These are phyloP conservation scores for Phacellophora camtschatica DNA, from an alignment of 30 jellyfish, hydroid and myxozoan genomes.

Conservation along the genomic window DNA sequence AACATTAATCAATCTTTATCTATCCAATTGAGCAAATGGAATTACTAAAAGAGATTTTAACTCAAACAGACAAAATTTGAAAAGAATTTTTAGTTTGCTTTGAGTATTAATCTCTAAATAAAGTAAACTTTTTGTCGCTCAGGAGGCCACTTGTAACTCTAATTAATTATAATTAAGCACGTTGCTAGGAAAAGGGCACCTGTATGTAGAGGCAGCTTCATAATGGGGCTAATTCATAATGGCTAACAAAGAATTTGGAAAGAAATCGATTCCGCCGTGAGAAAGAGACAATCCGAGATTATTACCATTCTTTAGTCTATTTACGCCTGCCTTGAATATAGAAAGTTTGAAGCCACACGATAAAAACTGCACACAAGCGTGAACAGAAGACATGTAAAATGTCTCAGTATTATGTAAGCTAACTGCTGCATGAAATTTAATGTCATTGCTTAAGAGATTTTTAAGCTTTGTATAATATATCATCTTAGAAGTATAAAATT, in stretches of 20 bases:
- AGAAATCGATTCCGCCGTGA: slow-evolving; percentile 2
- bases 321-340: no score
- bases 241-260: slow-evolving; percentile 11
- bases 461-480: no score
- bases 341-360: no score
- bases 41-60: neutral
- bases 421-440: no score
- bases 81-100: neutral
- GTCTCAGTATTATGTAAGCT: no score
- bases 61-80: neutral
- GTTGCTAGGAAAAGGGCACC: slow-evolving; percentile 45
- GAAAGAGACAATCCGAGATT: slow-evolving; percentile 7
- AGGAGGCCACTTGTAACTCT: slow-evolving; percentile 54
- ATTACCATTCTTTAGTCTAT: neutral
- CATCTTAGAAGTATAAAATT: no score
- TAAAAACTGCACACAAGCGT: no score
- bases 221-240: slow-evolving; percentile 46
- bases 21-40: neutral
- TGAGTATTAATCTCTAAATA: neutral
- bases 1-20: neutral
- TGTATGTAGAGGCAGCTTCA: slow-evolving; percentile 39
- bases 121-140: slow-evolving; percentile 1
- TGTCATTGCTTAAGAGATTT: no score
- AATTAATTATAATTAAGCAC: slow-evolving; percentile 40
- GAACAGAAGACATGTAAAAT: no score